Percentiles rank a stretch among this genome's conserved stretches.
Conservation (phyloP, 2,113 vertebrate genomes). For the Diadophis punctatus region DNA sequence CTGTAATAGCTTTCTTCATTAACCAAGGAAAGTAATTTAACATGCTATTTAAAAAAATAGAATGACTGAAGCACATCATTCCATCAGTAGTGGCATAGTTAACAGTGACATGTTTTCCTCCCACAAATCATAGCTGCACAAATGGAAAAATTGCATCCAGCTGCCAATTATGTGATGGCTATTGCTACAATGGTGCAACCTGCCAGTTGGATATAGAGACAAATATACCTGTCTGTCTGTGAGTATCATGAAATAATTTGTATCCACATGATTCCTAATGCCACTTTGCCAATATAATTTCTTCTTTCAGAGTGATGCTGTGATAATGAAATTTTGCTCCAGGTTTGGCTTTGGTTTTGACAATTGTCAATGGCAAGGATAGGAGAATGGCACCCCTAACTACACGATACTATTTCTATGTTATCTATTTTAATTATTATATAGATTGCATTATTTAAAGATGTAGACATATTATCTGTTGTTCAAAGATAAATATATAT, state of each 20-base stretch:
- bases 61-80: conserved; percentile 25
- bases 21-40: background rate
- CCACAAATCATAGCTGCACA: conserved; percentile 79
- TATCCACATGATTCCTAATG: background rate
- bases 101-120: conserved; percentile 25
- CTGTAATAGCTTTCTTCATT: background rate
- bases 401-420: background rate
- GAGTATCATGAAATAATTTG: conserved; percentile 72
- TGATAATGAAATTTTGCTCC: background rate
- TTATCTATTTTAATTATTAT: background rate
- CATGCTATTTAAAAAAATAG: no score
- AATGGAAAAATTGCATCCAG: conserved; percentile 94
- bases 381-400: background rate
- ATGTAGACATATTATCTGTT: conserved; percentile 8
- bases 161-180: conserved; percentile 96
- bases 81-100: background rate
- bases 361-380: background rate
- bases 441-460: conserved; percentile 18
- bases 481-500: background rate
- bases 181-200: conserved; percentile 96
- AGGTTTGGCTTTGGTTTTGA: background rate
- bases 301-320: background rate
- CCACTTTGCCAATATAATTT: background rate
- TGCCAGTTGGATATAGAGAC: conserved; percentile 96
- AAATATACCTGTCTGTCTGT: conserved; percentile 93